These are phyloP conservation scores for Cairina moschata DNA, from an alignment of 2,113 vertebrate species.

Conservation along the genomic window DNA sequence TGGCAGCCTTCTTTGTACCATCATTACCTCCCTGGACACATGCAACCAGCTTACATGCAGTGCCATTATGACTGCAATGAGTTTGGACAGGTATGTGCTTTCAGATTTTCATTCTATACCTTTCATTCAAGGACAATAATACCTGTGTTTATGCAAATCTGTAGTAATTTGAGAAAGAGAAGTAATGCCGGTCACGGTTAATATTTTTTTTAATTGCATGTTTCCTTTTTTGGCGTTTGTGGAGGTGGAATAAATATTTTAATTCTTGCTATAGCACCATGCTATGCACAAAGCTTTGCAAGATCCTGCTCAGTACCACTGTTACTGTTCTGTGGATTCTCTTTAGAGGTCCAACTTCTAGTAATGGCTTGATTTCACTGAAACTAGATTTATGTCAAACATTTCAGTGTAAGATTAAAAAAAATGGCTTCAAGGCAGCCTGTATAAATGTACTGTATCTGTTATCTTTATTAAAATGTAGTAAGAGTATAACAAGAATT, in stretches of 20 bases:
- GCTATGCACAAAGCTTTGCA: not conserved
- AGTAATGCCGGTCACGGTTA: not conserved
- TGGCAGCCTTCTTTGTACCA: constrained; percentile 67
- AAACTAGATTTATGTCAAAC: not conserved
- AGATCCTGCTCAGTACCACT: not conserved
- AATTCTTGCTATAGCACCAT: not conserved
- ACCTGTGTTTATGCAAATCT: not conserved
- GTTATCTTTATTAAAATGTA: not conserved
- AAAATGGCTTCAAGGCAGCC: not conserved
- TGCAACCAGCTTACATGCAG: constrained; percentile 74
- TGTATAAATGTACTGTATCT: not conserved
- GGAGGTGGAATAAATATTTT: not conserved
- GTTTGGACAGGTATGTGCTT: constrained; percentile 67
- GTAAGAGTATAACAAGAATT: not conserved
- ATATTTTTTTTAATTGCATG: not conserved
- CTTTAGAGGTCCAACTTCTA: not conserved
- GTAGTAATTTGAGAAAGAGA: not conserved
- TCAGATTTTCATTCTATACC: not conserved
- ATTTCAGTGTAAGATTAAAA: not conserved
- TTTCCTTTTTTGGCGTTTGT: not conserved
- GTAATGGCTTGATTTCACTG: not conserved
- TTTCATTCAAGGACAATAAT: not conserved
- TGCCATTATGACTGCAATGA: constrained; percentile 72
- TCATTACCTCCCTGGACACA: constrained; percentile 71
- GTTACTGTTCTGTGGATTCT: not conserved